phyloP scores from a whole-genome alignment of 2,113 vertebrate genomes.

The Poeciliopsis occidentalis region DNA sequence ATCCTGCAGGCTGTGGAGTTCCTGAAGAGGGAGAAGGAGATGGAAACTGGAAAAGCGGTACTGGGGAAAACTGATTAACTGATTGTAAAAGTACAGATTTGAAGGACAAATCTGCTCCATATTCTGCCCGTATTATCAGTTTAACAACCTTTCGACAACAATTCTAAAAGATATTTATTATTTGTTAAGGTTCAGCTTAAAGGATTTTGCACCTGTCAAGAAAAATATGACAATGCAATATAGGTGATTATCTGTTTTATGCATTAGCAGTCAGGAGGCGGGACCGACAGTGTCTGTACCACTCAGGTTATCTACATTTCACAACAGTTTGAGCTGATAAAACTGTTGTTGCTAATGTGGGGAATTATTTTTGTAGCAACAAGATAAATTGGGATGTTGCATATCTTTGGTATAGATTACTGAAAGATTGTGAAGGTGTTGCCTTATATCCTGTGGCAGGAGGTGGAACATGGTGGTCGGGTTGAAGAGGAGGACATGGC shows the following conservation, averaged over 20 bases:
- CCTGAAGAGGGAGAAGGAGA: conserved; percentile 88
- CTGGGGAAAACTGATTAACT: conserved; percentile 12
- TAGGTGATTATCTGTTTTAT: too few relatives aligned
- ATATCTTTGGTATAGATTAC: neutral
- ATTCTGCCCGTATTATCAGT: too few relatives aligned
- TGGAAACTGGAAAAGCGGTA: conserved; percentile 86
- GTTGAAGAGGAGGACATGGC: conserved; percentile 89
- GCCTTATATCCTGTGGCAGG: conserved; percentile 73
- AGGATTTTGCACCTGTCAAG: neutral
- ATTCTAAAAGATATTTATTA: too few relatives aligned
- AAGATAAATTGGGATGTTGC: too few relatives aligned
- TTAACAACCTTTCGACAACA: too few relatives aligned
- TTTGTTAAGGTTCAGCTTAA: too few relatives aligned
- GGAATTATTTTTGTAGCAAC: too few relatives aligned
- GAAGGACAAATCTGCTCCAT: neutral
- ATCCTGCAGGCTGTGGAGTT: conserved; percentile 95
- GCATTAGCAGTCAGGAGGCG: too few relatives aligned
- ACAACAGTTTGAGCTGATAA: too few relatives aligned
- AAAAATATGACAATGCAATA: neutral
- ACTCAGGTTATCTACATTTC: too few relatives aligned
- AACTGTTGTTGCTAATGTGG: too few relatives aligned
- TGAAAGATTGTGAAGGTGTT: neutral
- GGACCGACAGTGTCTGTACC: too few relatives aligned
- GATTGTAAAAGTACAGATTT: neutral
- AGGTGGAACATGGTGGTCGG: conserved; percentile 84